Evolutionary conservation across 1,140 invertebrate genomes (phyloP), one percentile per base, ranked within the genome.

Genomic region (Bombyx mandarina): DNA sequence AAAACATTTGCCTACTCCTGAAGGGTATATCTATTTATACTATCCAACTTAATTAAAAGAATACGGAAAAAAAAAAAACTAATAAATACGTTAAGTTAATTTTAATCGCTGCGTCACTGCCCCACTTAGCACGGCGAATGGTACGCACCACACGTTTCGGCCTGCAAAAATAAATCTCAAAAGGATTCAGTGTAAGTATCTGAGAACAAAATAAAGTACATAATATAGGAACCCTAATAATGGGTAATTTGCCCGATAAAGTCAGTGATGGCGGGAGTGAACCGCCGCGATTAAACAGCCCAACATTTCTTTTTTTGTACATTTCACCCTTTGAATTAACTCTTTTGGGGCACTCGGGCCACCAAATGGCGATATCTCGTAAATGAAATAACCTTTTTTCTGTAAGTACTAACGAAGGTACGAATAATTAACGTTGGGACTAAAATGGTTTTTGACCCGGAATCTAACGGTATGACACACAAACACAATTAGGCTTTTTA

Each of bases 281-380:
- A 26, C 8, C 26, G 51, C 47, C 44, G 22, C 52, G 56, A 55
- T 57, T 57, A 61, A 57, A 62, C 51, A 43, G 43, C 26, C 9
- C 35, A 44, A 52, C 48, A 45, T 52, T 62, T 54, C 52, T 59
- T 55, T 62, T 62, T 62, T 49, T 43, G 47, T 47, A 54, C 52
- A 51, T 54, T 51, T 26, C 46, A 35, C 43, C 44, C 9, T 47
- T 46, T 47, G 46, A 52, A 62, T 62, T 62, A 62, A 54, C 56
- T 35, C 26, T 54, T 61, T 61, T 62, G 26, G 26, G 26, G 26
- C 26, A 35, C 26, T 35, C 58, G 55, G 47, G 52, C 12, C 6
- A 7, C 12, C 12, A 49, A 49, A n/a, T 18, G 26, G 26, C 4
- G 26, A 35, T 35, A 35, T 35, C 26, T 35, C 26, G 26, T 35